Conservation (phyloP, 2,888 invertebrate genomes). For the Leucoptera coffeella region DNA sequence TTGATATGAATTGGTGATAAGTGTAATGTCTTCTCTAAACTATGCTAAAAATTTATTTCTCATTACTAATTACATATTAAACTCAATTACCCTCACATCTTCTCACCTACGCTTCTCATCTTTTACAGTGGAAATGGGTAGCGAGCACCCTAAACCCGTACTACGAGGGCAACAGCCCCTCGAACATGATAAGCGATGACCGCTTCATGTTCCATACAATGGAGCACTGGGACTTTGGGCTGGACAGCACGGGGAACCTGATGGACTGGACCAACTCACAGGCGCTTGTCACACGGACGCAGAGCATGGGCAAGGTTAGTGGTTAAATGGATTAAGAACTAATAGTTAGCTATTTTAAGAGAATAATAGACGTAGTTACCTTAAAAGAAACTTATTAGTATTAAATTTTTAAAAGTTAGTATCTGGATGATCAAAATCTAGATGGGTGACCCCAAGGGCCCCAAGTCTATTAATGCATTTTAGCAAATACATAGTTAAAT, state of each 20-base stretch:
- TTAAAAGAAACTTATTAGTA: no score
- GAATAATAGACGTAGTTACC: no score
- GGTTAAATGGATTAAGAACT: no score
- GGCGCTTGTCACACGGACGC: conserved; percentile 47
- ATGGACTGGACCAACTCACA: conserved; percentile 64
- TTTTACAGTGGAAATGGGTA: conserved; percentile 73
- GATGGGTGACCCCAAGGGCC: background rate
- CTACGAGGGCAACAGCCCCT: conserved; percentile 76
- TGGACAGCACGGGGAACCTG: conserved; percentile 81
- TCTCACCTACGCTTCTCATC: no score
- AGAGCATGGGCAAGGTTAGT: conserved; percentile 38
- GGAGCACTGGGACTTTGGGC: conserved; percentile 81
- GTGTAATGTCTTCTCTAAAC: no score
- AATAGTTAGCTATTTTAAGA: no score
- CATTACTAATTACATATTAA: no score
- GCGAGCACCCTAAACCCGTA: conserved; percentile 87
- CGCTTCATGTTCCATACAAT: conserved; percentile 73
- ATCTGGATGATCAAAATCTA: background rate
- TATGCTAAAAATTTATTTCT: no score
- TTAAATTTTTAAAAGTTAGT: no score
- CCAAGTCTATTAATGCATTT: background rate
- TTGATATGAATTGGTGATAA: no score
- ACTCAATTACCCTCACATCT: no score
- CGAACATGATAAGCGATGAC: conserved; percentile 75
- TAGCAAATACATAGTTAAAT: no score